A percentile compares a stretch with the other conserved stretches of the same genome.
phyloP scores from a whole-genome alignment of 2,888 invertebrate species.

The Heterodera filipjevi region DNA sequence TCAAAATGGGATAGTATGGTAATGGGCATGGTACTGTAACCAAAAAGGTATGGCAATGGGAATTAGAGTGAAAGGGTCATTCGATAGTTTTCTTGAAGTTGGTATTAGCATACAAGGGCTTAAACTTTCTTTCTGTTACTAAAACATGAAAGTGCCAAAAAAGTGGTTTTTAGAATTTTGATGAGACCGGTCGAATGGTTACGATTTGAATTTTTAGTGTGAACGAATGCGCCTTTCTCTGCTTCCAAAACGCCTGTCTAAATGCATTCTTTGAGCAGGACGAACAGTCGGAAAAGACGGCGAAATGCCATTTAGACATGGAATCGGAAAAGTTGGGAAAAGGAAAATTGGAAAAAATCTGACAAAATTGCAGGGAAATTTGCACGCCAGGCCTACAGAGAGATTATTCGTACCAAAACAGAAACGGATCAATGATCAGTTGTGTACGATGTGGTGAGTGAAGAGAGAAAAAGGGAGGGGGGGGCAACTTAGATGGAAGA shows the following conservation, averaged over 20 bases:
- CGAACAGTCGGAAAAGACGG: slow-evolving; percentile 13
- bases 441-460: slow-evolving; percentile 61
- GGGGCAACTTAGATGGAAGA: background rate
- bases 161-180: background rate
- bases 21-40: too few species aligned
- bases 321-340: slow-evolving; percentile 12
- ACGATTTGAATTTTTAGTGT: slow-evolving; percentile 43
- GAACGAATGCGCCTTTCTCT: slow-evolving; percentile 60
- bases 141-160: too few species aligned
- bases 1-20: too few species aligned
- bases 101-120: too few species aligned
- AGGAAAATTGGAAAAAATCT: slow-evolving; percentile 19
- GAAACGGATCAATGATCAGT: slow-evolving; percentile 50
- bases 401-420: slow-evolving; percentile 41
- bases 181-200: too few species aligned
- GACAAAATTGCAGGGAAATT: slow-evolving; percentile 30
- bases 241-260: slow-evolving; percentile 58
- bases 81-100: too few species aligned
- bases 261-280: slow-evolving; percentile 54
- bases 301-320: slow-evolving; percentile 34
- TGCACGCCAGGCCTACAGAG: slow-evolving; percentile 39
- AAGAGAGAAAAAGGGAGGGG: background rate
- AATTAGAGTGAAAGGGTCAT: too few species aligned
- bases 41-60: too few species aligned
- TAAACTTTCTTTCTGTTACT: too few species aligned